A percentile compares a stretch with the other conserved stretches of the same genome.
Conservation (phyloP, 1,140 invertebrate genomes). For the Helicorthomorpha holstii region DNA sequence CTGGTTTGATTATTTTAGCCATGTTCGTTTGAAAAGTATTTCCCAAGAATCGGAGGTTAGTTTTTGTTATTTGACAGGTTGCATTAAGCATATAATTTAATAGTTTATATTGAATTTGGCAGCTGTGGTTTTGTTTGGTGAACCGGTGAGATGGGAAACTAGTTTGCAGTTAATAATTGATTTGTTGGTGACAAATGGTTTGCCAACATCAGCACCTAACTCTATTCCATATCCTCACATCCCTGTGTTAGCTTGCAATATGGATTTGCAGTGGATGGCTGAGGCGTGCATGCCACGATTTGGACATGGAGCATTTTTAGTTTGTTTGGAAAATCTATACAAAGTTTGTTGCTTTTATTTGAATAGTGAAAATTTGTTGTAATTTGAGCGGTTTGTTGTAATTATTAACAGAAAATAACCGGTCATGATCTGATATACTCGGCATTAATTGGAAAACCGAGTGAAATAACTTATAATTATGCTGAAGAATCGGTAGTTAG, state of each 20-base stretch:
- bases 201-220: constrained; percentile 25
- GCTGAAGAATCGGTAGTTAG: constrained; percentile 37
- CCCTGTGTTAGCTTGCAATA: constrained; percentile 46
- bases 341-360: too few relatives aligned
- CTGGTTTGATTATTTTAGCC: constrained; percentile 22
- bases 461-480: constrained; percentile 45
- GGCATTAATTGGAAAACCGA: constrained; percentile 45
- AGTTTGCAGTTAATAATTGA: constrained; percentile 44
- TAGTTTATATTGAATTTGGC: constrained; percentile 19
- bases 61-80: not conserved
- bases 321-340: constrained; percentile 44
- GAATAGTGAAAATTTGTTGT: constrained; percentile 1
- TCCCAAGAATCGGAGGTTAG: constrained; percentile 25
- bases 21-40: constrained; percentile 32
- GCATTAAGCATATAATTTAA: not conserved
- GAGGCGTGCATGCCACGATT: constrained; percentile 43
- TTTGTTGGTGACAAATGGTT: constrained; percentile 45
- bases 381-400: not conserved
- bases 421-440: constrained; percentile 40
- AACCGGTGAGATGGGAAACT: constrained; percentile 43
- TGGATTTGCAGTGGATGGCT: constrained; percentile 50
- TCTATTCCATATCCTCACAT: constrained; percentile 39
- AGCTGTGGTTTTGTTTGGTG: constrained; percentile 42
- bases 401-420: constrained; percentile 34
- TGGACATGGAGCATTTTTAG: constrained; percentile 48